Percentiles rank a stretch among this genome's conserved stretches.
These are phyloP conservation scores for Daktulosphaira vitifoliae DNA, from an alignment of 1,140 invertebrate genomes.

Conservation along the genomic window DNA sequence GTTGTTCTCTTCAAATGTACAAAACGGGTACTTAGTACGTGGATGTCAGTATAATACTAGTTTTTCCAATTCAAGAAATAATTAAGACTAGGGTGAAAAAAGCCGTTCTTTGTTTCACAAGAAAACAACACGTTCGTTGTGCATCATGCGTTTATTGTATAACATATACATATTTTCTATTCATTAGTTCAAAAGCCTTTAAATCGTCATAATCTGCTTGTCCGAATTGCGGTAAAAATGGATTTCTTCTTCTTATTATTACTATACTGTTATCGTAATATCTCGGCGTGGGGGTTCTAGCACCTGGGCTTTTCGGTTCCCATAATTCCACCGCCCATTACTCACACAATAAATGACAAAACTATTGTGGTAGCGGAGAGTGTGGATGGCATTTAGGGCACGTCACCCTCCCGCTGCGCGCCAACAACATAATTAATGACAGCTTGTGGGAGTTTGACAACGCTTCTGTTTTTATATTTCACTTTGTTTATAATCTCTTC, in stretches of 20 bases:
- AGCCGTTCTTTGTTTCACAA: too few species aligned
- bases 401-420: slow-evolving; percentile 32
- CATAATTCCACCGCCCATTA: slow-evolving; percentile 33
- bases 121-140: too few species aligned
- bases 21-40: too few species aligned
- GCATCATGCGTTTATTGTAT: too few species aligned
- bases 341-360: slow-evolving; percentile 33
- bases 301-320: slow-evolving; percentile 30
- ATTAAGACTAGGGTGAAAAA: too few species aligned
- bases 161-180: too few species aligned
- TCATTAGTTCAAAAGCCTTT: too few species aligned
- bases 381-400: slow-evolving; percentile 30
- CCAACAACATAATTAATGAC: slow-evolving; percentile 32
- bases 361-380: slow-evolving; percentile 23
- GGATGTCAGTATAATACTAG: too few species aligned
- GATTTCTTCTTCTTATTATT: slow-evolving; percentile 22
- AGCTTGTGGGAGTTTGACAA: slow-evolving; percentile 31
- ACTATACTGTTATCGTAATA: background rate
- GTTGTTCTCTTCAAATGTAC: too few species aligned
- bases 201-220: background rate
- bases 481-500: background rate
- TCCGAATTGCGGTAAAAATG: slow-evolving; percentile 25
- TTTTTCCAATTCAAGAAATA: too few species aligned
- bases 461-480: slow-evolving; percentile 7
- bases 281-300: slow-evolving; percentile 28